Conservation (phyloP, 2,113 vertebrate genomes). For the Mus pahari region DNA sequence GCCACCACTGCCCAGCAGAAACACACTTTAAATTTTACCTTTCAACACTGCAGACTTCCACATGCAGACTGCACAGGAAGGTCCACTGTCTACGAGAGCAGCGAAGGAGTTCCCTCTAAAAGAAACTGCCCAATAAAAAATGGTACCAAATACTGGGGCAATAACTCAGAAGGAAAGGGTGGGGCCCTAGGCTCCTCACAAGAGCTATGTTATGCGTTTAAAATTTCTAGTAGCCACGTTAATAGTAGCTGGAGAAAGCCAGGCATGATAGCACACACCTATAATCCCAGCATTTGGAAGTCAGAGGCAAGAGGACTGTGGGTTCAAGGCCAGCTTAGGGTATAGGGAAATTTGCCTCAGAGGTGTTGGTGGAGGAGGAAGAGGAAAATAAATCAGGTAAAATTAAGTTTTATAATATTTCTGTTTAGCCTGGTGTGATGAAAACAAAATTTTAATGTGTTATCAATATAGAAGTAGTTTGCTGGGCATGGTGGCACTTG, state of each 20-base stretch:
- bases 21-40: background rate
- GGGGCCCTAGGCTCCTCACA: background rate
- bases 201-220: background rate
- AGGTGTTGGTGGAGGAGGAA: background rate
- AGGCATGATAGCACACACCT: background rate
- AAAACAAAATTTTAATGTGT: constrained; percentile 32
- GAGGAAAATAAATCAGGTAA: background rate
- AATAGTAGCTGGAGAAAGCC: constrained; percentile 3
- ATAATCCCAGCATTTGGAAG: background rate
- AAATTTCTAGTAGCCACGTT: constrained; percentile 29
- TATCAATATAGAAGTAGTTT: background rate
- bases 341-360: background rate
- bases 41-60: background rate
- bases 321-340: background rate
- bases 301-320: background rate
- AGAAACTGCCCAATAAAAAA: background rate
- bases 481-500: background rate
- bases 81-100: background rate
- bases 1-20: background rate
- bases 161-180: background rate
- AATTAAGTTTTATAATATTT: constrained; percentile 39
- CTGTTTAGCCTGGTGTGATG: background rate
- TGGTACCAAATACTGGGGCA: background rate
- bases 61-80: background rate
- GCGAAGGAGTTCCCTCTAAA: background rate